A percentile compares a stretch with the other conserved stretches of the same genome.
phyloP scores from a whole-genome alignment of 2,888 invertebrate genomes.

The Plebejus anna region DNA sequence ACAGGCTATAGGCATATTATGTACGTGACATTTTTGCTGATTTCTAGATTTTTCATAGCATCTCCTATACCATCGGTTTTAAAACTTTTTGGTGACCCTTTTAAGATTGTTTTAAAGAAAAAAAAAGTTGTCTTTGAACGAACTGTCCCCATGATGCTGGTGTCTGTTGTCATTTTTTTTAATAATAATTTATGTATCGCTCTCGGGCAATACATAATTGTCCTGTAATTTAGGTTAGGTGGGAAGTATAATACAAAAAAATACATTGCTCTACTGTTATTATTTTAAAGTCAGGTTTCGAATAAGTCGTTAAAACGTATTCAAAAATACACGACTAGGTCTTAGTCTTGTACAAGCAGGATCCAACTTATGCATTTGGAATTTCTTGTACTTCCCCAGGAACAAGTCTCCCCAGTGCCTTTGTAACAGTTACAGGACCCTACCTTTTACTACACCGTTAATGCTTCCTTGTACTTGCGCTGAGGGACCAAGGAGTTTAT shows the following conservation, averaged over 20 bases:
- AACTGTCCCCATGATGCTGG: neutral
- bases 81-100: neutral
- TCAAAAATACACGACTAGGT: too few species aligned
- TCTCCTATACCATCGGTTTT: neutral
- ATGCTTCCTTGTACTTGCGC: slow-evolving; percentile 15
- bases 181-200: too few species aligned
- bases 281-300: too few species aligned
- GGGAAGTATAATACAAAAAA: too few species aligned
- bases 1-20: slow-evolving; percentile 37
- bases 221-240: too few species aligned
- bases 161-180: too few species aligned
- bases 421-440: neutral
- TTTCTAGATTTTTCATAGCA: neutral
- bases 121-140: neutral
- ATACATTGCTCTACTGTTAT: too few species aligned
- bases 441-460: slow-evolving; percentile 20
- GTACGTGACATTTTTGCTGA: slow-evolving; percentile 12
- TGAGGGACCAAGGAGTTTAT: slow-evolving; percentile 3
- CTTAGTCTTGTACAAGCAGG: neutral
- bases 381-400: neutral
- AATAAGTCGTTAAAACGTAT: too few species aligned
- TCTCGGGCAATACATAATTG: too few species aligned
- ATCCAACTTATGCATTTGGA: neutral
- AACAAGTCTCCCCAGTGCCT: slow-evolving; percentile 13
- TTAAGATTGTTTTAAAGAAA: neutral